phyloP scores from a whole-genome alignment of 2,888 invertebrate species.

The Girardia tigrina region DNA sequence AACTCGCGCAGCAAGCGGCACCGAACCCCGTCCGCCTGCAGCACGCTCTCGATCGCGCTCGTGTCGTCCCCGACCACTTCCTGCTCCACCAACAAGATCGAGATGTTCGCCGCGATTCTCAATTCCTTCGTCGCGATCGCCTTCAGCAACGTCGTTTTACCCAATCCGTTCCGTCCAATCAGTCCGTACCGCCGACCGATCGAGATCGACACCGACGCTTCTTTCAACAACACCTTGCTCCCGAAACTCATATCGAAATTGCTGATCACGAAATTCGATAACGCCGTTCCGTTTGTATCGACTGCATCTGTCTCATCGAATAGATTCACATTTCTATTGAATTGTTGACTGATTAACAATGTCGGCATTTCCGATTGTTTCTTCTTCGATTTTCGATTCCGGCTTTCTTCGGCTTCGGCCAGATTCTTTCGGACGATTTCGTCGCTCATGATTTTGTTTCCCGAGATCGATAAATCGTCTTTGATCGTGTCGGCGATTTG shows the following conservation, averaged over 20 bases:
- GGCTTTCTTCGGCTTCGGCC: not conserved
- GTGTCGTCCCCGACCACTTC: conserved; percentile 95
- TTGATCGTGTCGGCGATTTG: not conserved
- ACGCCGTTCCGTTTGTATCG: not conserved
- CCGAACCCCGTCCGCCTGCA: conserved; percentile 77
- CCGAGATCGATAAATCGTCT: not conserved
- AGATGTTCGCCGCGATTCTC: conserved; percentile 81
- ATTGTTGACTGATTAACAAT: conserved; percentile 2
- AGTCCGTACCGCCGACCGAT: conserved; percentile 87
- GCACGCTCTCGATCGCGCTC: conserved; percentile 75
- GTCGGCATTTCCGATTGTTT: not conserved
- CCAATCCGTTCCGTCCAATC: conserved; percentile 87
- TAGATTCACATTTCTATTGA: not conserved
- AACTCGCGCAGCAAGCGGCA: conserved; percentile 57
- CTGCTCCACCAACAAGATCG: conserved; percentile 89
- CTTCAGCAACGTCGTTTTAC: conserved; percentile 83
- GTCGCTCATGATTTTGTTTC: not conserved
- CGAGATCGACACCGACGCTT: conserved; percentile 72
- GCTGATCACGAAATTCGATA: not conserved
- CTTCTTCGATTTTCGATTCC: conserved; percentile 40
- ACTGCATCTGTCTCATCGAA: not conserved
- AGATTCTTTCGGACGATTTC: not conserved
- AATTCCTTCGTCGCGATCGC: conserved; percentile 77
- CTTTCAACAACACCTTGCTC: conserved; percentile 70
- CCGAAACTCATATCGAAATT: conserved; percentile 23